phyloP scores from a whole-genome alignment of 2,888 invertebrate species.

The Alcis repandata region DNA sequence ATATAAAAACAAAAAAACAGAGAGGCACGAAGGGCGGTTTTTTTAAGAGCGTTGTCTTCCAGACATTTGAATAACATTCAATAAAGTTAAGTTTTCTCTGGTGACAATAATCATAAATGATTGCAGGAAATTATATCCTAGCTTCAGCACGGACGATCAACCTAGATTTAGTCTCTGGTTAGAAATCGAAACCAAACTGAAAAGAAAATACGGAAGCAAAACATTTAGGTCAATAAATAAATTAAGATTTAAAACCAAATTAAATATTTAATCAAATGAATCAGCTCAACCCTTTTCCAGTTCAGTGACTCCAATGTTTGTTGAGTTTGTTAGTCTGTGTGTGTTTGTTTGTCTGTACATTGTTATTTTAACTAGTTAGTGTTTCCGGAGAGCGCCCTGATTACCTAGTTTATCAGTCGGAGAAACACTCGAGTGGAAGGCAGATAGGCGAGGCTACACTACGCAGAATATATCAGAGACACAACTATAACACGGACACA shows the following conservation, averaged over 20 bases:
- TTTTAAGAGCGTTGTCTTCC: too few species aligned
- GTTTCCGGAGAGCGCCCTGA: slow-evolving; percentile 32
- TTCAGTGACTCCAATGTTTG: slow-evolving; percentile 27
- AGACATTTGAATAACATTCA: too few species aligned
- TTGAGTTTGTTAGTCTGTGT: slow-evolving; percentile 28
- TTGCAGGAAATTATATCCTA: too few species aligned
- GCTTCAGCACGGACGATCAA: too few species aligned
- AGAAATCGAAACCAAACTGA: too few species aligned
- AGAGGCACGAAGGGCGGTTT: too few species aligned
- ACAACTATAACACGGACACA: not conserved
- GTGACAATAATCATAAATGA: too few species aligned
- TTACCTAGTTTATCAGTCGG: slow-evolving; percentile 34
- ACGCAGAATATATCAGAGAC: slow-evolving; percentile 4
- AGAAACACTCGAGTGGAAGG: slow-evolving; percentile 24
- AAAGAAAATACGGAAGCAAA: not conserved
- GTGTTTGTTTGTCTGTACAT: slow-evolving; percentile 27
- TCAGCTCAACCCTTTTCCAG: slow-evolving; percentile 7
- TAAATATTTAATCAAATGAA: not conserved
- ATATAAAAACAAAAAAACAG: too few species aligned
- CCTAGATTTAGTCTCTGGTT: too few species aligned
- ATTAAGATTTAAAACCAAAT: not conserved
- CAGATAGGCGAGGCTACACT: slow-evolving; percentile 6
- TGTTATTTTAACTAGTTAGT: slow-evolving; percentile 33
- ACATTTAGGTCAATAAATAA: not conserved
- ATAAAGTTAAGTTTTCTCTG: too few species aligned